Percentiles rank a stretch among this genome's conserved stretches.
Conservation (phyloP, 1,140 invertebrate species). For the Lordiphosa collinella region DNA sequence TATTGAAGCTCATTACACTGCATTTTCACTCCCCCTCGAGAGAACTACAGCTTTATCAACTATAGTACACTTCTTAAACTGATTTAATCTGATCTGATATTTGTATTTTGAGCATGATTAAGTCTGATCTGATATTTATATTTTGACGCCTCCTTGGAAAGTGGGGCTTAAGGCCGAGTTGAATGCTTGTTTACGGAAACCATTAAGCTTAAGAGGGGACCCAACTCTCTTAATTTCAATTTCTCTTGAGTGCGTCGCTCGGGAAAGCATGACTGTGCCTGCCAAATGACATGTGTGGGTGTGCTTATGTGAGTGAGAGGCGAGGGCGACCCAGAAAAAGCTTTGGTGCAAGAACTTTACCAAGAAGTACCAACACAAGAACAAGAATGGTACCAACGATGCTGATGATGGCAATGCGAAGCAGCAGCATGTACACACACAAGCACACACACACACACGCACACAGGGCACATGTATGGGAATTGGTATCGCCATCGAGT, state of each 20-base stretch:
- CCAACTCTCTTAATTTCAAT: not conserved
- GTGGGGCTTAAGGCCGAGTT: not conserved
- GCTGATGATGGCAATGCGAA: constrained; percentile 38
- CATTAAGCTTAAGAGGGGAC: constrained; percentile 1
- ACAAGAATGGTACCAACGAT: constrained; percentile 48
- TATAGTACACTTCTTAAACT: too few relatives aligned
- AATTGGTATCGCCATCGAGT: not conserved
- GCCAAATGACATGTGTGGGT: not conserved
- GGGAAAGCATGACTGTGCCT: not conserved
- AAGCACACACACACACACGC: not conserved
- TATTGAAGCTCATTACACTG: too few relatives aligned
- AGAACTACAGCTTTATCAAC: too few relatives aligned
- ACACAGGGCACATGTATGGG: not conserved
- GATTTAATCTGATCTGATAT: too few relatives aligned
- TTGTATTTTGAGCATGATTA: too few relatives aligned
- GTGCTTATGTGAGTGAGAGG: constrained; percentile 2
- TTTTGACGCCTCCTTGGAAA: not conserved
- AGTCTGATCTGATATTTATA: too few relatives aligned
- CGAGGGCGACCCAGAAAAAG: constrained; percentile 45
- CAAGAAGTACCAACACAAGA: constrained; percentile 63
- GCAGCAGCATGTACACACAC: constrained; percentile 22
- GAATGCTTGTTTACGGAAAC: constrained; percentile 6
- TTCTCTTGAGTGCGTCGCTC: constrained; percentile 3
- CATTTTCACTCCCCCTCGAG: too few relatives aligned
- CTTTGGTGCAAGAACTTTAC: constrained; percentile 49